A percentile compares a stretch with the other conserved stretches of the same genome.
Evolutionary conservation across 2,797 vertebrate genomes (phyloP).

Genomic region (Coilia nasus): DNA sequence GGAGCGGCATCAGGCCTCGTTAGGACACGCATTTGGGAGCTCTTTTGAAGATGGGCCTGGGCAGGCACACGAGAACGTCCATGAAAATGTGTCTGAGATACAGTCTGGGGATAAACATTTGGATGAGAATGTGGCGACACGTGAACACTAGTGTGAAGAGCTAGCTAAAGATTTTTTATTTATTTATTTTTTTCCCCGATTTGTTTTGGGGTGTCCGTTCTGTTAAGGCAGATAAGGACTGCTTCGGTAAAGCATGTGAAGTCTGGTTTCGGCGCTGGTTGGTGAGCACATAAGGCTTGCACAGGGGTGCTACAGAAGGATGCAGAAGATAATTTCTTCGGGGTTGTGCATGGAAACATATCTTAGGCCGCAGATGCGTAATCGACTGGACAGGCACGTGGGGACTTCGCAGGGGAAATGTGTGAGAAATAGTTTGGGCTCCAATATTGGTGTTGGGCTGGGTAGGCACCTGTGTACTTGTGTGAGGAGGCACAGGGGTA

Average conservation of each 20-base stretch:
- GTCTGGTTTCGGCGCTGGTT: background rate
- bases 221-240: background rate
- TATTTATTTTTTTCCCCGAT: no score
- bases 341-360: background rate
- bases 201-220: background rate
- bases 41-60: background rate
- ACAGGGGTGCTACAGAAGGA: background rate
- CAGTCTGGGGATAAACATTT: background rate
- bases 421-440: background rate
- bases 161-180: background rate
- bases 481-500: background rate
- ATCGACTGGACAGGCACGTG: background rate
- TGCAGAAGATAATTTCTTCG: background rate
- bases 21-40: background rate
- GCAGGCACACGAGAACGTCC: background rate
- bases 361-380: background rate
- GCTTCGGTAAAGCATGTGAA: background rate
- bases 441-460: background rate
- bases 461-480: background rate
- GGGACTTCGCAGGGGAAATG: background rate
- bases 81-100: background rate
- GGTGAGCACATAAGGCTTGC: background rate
- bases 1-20: background rate
- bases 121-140: background rate
- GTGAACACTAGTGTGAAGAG: background rate